Evolutionary conservation across 1,140 invertebrate genomes (phyloP).

Genomic region (Coptotermes formosanus): DNA sequence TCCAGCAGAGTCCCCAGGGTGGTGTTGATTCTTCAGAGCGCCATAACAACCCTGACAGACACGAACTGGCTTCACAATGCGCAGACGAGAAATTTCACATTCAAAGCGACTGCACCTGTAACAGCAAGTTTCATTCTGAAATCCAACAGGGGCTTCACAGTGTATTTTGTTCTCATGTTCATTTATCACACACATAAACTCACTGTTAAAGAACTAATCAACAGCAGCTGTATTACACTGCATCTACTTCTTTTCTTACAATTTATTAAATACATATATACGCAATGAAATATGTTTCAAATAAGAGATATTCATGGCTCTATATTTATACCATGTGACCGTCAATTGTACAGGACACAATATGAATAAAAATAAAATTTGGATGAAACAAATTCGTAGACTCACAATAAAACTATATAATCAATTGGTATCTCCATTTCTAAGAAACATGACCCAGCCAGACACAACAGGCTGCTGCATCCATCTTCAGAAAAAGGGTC

Average conservation of each 20-base stretch:
- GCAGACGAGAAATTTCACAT: constrained; percentile 86
- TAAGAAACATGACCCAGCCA: too few species aligned
- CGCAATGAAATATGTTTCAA: not conserved
- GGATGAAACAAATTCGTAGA: too few species aligned
- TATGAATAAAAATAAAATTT: too few species aligned
- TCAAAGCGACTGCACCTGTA: constrained; percentile 87
- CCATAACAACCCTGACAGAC: constrained; percentile 85
- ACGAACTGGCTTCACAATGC: constrained; percentile 86
- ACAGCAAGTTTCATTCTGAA: constrained; percentile 24
- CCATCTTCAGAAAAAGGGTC: too few species aligned
- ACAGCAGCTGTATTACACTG: not conserved
- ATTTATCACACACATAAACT: not conserved
- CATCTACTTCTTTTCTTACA: not conserved
- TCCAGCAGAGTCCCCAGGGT: not conserved
- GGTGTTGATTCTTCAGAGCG: constrained; percentile 44
- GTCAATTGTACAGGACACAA: too few species aligned
- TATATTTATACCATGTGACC: not conserved
- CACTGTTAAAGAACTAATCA: too few species aligned
- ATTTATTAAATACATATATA: not conserved
- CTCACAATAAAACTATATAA: too few species aligned
- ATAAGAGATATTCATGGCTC: not conserved
- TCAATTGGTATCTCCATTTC: too few species aligned
- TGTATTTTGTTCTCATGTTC: not conserved
- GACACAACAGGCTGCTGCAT: too few species aligned
- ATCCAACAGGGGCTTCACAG: not conserved